phyloP scores from a whole-genome alignment of 1,140 invertebrate genomes.

The Bombus soroeensis region DNA sequence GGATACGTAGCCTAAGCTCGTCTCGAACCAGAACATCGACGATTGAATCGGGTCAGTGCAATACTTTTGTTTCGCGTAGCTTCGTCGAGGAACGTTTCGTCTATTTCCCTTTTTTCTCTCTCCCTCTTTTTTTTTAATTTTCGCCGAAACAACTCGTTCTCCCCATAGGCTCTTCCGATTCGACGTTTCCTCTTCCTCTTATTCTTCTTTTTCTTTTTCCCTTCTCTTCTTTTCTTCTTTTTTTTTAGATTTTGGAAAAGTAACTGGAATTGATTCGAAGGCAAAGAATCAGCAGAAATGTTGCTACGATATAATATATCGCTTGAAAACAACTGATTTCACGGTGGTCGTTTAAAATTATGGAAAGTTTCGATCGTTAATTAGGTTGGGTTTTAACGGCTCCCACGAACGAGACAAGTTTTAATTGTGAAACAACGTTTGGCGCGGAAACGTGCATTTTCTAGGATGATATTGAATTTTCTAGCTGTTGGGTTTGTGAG shows the following conservation, averaged over 20 bases:
- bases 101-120: background rate
- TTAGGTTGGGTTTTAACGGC: background rate
- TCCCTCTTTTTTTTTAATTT: background rate
- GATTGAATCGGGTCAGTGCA: constrained; percentile 37
- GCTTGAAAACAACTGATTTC: constrained; percentile 3
- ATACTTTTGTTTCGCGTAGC: background rate
- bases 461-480: background rate
- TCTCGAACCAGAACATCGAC: background rate
- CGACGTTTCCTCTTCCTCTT: background rate
- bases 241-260: background rate
- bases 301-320: background rate
- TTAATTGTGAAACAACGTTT: background rate
- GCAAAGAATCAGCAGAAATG: too few relatives aligned
- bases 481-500: background rate
- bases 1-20: background rate
- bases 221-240: background rate
- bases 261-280: background rate
- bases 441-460: too few relatives aligned
- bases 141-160: background rate
- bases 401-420: background rate
- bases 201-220: background rate
- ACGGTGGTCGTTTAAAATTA: background rate
- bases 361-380: constrained; percentile 15
- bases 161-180: background rate
- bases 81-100: constrained; percentile 4